Evolutionary conservation across 2,797 vertebrate genomes (phyloP), one percentile per base, ranked within the genome.

Genomic region (Crocodylus rhombifer): DNA sequence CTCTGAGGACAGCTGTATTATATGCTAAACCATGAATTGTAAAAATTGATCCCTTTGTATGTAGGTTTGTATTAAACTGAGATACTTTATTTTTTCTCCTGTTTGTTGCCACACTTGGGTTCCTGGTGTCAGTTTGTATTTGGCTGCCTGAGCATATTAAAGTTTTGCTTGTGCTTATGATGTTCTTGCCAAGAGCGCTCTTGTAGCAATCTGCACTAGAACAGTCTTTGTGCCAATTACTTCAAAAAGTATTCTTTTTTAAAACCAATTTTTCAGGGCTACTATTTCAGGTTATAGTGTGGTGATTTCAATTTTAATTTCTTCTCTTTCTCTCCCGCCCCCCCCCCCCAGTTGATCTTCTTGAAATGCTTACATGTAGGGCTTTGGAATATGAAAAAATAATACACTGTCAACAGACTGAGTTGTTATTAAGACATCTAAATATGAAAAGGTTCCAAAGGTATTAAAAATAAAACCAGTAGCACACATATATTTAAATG

Each of bases 161-260:
- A 98, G 98, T 98, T 98, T 98, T 96, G 97, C 98, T 98, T 96
- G 97, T 95, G 98, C 97, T 98, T 98, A 96, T 98, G 98, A 98
- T 98, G 98, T 98, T 98, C 98, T 99, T 98, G 98, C 98, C 98
- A 99, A 98, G 98, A 98, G 98, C 98, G n/a, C 94, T 98, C 98
- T 98, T 98, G 97, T 95, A 99, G 98, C 98, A 98, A 98, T 98
- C 97, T 97, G 97, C 94, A 89, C 93, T 96, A 91, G 93, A 97
- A 96, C 94, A 96, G 95, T 97, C 98, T 98, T 98, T 98, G 97
- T 98, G 97, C 97, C 98, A 98, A 98, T 98, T 98, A 98, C 98
- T 98, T 98, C 97, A 98, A 98, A 98, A 98, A 98, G 81, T 98
- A 96, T 97, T 97, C 95, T 97, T 96, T 97, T 97, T 96, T 96